Percentiles rank a stretch among this genome's conserved stretches.
phyloP scores from a whole-genome alignment of 2,888 invertebrate genomes.

The Caenorhabditis drosophilae region DNA sequence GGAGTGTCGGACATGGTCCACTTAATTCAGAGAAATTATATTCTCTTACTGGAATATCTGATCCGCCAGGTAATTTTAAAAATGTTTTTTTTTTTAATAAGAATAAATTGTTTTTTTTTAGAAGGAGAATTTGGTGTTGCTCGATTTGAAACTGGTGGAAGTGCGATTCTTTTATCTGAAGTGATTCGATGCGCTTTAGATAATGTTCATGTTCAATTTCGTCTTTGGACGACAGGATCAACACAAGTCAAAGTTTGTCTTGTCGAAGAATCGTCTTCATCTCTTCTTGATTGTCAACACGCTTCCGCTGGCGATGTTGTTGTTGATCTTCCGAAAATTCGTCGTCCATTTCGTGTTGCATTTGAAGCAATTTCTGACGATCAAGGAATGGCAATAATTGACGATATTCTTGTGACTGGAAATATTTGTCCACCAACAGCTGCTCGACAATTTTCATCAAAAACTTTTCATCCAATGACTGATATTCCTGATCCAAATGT shows the following conservation, averaged over 20 bases:
- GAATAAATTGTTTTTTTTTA: constrained; percentile 20
- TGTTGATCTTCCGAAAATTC: constrained; percentile 53
- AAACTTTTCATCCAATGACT: constrained; percentile 43
- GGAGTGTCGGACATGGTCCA: constrained; percentile 64
- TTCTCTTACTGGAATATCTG: constrained; percentile 55
- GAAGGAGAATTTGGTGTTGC: constrained; percentile 62
- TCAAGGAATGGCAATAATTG: constrained; percentile 55
- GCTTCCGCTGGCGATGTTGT: constrained; percentile 46
- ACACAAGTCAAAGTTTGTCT: constrained; percentile 53
- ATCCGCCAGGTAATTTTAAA: constrained; percentile 45
- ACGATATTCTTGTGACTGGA: constrained; percentile 47
- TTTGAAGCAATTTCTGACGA: constrained; percentile 50
- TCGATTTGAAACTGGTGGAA: constrained; percentile 52
- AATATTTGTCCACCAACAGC: constrained; percentile 45
- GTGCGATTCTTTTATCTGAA: constrained; percentile 51
- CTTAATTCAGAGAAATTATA: constrained; percentile 62
- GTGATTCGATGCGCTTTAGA: constrained; percentile 49
- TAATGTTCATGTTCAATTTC: constrained; percentile 48
- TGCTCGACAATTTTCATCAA: constrained; percentile 49
- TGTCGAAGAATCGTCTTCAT: constrained; percentile 52
- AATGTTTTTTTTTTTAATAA: background rate
- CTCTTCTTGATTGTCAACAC: constrained; percentile 55
- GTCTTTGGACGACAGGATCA: constrained; percentile 52
- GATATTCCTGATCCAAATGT: constrained; percentile 62
- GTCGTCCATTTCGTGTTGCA: constrained; percentile 54